Evolutionary conservation across 2,797 vertebrate species (phyloP), one percentile per base, ranked within the genome.

Genomic region (Lacerta viridis): DNA sequence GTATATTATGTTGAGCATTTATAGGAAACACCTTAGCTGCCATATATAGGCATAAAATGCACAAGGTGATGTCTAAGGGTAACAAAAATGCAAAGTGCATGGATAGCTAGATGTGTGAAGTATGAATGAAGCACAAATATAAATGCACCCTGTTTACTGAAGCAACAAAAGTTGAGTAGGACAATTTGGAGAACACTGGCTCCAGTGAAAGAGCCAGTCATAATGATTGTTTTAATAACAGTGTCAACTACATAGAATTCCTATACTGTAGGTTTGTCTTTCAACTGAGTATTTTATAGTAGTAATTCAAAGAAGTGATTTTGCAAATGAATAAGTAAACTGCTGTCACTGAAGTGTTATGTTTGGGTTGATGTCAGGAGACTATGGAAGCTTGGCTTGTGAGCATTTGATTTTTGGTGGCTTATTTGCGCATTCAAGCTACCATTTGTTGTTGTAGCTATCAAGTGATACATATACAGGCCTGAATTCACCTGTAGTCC

Each of bases 361-460:
- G 25, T 11, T 23, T 36, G 5, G n/a, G 29, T 23, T 83, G 15
- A 59, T n/a, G 33, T 59, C 43, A 72, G n/a, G 23, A 59, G 41
- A 71, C 50, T 36, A 36, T n/a, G 5, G 11, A 80, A 59, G 17
- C 7, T 61, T 71, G 36, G 17, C 66, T 80, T 55, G 33, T 36
- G 66, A 66, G 3, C 10, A 71, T 50, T 68, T 68, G 20, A 78
- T 50, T 75, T 50, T 36, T 86, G 23, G 43, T 9, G 15, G 36
- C 10, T 13, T 43, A 13, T 61, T 23, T 50, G 39, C 13, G 74
- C 9, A 11, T 80, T 27, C 15, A 71, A 59, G 29, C 15, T 13
- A 55, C 72, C 25, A 59, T 87, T 41, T 87, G 33, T 43, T 78
- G 29, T 50, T 69, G 41, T n/a, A 68, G n/a, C 36, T 27, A 87